Base-by-base conservation (phyloP, 2,888 invertebrate genomes). In the Teleiodes luculella region DNA sequence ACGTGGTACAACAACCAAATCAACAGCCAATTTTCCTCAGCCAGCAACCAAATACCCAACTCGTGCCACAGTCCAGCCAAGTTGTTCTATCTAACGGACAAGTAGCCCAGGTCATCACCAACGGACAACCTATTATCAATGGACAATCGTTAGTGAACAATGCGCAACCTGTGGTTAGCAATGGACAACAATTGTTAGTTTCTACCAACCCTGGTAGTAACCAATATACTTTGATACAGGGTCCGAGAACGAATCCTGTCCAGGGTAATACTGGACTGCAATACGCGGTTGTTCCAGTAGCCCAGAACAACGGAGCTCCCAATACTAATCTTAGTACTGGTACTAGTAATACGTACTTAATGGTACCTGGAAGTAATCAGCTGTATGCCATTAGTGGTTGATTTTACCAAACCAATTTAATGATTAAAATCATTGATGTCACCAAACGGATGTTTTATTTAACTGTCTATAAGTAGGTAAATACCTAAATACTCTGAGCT, bases 251-350 rank as follows among this genome's bases (percentile, higher is more conserved):
- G 33, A 58, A 56, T 7, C 60, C 41, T 20, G 49, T 75, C 1
- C 51, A 51, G 14, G 41, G 41, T 13, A 39, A 30, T 7, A 33
- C 47, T 16, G 28, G 31, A 13, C 13, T 43, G 5, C 43, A 36
- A 28, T 74, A 69, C 54, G 65, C 72, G 0, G 52, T 76, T 13
- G 63, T 75, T 39, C 79, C 79, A 24, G 70, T 64, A 58, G 55
- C 53, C 33, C 60, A 62, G 47, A 64, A 57, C 43, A 33, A 24
- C 20, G 31, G 24, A 1, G 24, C 37, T 1, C 11, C 35, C 6
- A 41, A 49, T 6, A 36, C 14, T 6, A 35, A 35, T 20, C 20
- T 47, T 1, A 6, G 24, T 24, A 7, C 39, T 11, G 13, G n/a
- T 7, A 54, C 36, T 45, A 35, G 35, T 14, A 52, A 52, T 20